Evolutionary conservation across 2,888 invertebrate species (phyloP).

Genomic region (Trachelus iudaicus): DNA sequence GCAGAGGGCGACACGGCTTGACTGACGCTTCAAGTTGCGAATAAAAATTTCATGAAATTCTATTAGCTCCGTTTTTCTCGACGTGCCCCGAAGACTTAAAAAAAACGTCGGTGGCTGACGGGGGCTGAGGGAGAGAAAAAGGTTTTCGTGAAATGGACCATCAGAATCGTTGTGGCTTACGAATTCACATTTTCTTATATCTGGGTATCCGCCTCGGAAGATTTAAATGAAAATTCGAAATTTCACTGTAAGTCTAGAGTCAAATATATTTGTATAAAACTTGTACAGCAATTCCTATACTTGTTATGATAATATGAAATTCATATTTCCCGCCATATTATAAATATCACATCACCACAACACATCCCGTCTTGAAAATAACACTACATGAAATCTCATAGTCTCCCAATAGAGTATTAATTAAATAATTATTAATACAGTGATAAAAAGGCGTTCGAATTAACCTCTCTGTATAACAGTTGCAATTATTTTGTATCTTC

Average conservation of each 20-base stretch:
- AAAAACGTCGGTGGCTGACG: constrained; percentile 23
- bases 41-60: constrained; percentile 67
- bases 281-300: background rate
- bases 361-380: background rate
- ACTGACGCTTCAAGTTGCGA: constrained; percentile 64
- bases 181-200: background rate
- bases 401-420: background rate
- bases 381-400: background rate
- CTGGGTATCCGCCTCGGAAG: background rate
- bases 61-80: constrained; percentile 59
- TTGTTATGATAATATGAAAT: background rate
- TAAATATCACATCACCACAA: background rate
- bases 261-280: background rate
- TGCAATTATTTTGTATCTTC: background rate
- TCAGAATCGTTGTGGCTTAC: background rate
- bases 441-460: background rate
- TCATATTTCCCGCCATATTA: background rate
- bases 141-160: background rate
- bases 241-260: background rate
- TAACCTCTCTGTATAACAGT: background rate
- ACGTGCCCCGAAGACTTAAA: constrained; percentile 49
- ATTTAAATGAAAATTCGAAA: background rate
- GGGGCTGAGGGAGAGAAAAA: constrained; percentile 10
- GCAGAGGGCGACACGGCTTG: constrained; percentile 58
- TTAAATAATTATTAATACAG: background rate